These are phyloP conservation scores for Lycia hirtaria DNA, from an alignment of 2,888 invertebrate species.

Conservation along the genomic window DNA sequence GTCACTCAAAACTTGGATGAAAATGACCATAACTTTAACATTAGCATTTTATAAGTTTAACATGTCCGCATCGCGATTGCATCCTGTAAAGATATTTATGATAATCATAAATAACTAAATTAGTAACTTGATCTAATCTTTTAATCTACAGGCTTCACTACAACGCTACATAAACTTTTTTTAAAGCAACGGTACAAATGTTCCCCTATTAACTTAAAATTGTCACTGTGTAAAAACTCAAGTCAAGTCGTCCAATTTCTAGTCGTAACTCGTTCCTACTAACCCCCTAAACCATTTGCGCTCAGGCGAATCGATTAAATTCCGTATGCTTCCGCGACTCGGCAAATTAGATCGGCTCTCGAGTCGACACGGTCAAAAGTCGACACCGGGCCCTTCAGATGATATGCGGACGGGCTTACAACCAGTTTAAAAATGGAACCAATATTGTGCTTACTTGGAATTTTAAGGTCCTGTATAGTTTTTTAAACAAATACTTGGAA, in stretches of 20 bases:
- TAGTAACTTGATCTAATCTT: too few species aligned
- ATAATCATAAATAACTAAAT: too few species aligned
- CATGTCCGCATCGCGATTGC: too few species aligned
- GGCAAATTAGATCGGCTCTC: slow-evolving; percentile 82
- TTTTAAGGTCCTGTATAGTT: slow-evolving; percentile 57
- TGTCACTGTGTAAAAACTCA: slow-evolving; percentile 27
- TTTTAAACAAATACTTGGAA: too few species aligned
- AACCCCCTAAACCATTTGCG: slow-evolving; percentile 44
- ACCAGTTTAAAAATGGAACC: slow-evolving; percentile 70
- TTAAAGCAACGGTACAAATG: slow-evolving; percentile 4
- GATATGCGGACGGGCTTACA: slow-evolving; percentile 69
- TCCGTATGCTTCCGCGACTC: slow-evolving; percentile 81
- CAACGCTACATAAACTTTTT: not conserved
- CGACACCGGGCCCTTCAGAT: slow-evolving; percentile 73
- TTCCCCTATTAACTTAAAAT: slow-evolving; percentile 20
- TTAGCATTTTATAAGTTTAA: too few species aligned
- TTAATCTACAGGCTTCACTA: not conserved
- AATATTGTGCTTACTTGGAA: slow-evolving; percentile 37
- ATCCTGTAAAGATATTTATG: too few species aligned
- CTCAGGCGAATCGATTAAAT: slow-evolving; percentile 72
- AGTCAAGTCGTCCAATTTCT: slow-evolving; percentile 38
- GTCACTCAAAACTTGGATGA: too few species aligned
- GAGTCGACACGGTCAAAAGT: slow-evolving; percentile 82
- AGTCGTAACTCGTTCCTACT: slow-evolving; percentile 34
- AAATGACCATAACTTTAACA: too few species aligned